These are phyloP conservation scores for Clivina fossor DNA, from an alignment of 2,888 invertebrate species.

Conservation along the genomic window DNA sequence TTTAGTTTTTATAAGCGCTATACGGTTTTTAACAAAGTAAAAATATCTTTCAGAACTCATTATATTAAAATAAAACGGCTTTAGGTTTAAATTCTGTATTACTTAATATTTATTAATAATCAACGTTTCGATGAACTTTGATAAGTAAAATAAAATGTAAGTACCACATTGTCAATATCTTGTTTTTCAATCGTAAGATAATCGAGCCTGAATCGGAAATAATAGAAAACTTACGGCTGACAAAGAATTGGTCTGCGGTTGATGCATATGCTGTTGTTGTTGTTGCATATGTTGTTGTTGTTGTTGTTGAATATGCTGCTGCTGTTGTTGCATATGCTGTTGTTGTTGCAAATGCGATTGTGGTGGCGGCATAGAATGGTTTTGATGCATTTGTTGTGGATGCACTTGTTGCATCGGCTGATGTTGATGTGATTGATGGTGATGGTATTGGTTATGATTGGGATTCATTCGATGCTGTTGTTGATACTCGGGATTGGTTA, in stretches of 20 bases:
- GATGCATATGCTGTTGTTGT: constrained; percentile 43
- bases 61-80: too few relatives aligned
- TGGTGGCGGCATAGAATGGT: constrained; percentile 38
- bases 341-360: constrained; percentile 38
- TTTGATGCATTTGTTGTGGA: constrained; percentile 41
- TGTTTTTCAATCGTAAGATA: too few relatives aligned
- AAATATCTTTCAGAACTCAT: too few relatives aligned
- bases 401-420: constrained; percentile 43
- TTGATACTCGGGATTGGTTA: constrained; percentile 47
- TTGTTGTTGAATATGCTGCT: constrained; percentile 34
- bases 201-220: too few relatives aligned
- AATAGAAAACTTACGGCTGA: constrained; percentile 24
- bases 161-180: too few relatives aligned
- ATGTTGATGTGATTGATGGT: constrained; percentile 53
- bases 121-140: too few relatives aligned
- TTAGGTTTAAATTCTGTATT: too few relatives aligned
- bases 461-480: constrained; percentile 42
- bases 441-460: constrained; percentile 47
- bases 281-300: constrained; percentile 42
- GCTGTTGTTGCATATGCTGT: constrained; percentile 41
- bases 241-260: constrained; percentile 43
- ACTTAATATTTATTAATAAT: too few relatives aligned
- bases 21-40: too few relatives aligned
- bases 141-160: too few relatives aligned
- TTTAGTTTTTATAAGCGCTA: too few relatives aligned